Evolutionary conservation across 2,113 vertebrate genomes (phyloP).

Genomic region (Hemicordylus capensis): DNA sequence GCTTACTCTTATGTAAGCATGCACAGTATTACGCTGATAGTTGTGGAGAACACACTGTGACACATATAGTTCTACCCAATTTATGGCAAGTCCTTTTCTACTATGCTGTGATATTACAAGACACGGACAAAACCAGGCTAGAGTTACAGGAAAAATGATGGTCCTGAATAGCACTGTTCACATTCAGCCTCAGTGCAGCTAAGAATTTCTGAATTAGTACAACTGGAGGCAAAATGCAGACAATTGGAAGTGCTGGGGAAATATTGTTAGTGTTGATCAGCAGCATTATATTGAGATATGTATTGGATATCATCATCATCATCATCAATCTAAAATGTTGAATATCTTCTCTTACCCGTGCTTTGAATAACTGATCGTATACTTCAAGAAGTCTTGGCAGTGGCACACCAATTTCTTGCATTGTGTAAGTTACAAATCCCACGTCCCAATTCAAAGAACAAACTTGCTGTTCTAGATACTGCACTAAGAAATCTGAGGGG

Average conservation of each 20-base stretch:
- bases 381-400: constrained; percentile 91
- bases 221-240: neutral
- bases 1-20: no score
- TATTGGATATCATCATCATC: neutral
- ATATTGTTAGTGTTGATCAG: no score
- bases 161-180: neutral
- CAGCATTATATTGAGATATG: no score
- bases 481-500: constrained; percentile 89
- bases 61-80: neutral
- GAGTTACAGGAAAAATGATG: neutral
- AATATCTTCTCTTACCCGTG: constrained; percentile 80
- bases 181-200: neutral
- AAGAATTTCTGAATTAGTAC: no score
- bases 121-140: neutral
- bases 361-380: constrained; percentile 95
- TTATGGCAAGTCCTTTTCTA: neutral
- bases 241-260: no score
- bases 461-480: constrained; percentile 93
- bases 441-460: constrained; percentile 92
- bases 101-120: neutral
- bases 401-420: constrained; percentile 93
- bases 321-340: neutral
- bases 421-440: constrained; percentile 91
- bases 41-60: neutral
- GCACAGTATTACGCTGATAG: no score